phyloP scores from a whole-genome alignment of 2,797 vertebrate species.

The Meda fulgida region DNA sequence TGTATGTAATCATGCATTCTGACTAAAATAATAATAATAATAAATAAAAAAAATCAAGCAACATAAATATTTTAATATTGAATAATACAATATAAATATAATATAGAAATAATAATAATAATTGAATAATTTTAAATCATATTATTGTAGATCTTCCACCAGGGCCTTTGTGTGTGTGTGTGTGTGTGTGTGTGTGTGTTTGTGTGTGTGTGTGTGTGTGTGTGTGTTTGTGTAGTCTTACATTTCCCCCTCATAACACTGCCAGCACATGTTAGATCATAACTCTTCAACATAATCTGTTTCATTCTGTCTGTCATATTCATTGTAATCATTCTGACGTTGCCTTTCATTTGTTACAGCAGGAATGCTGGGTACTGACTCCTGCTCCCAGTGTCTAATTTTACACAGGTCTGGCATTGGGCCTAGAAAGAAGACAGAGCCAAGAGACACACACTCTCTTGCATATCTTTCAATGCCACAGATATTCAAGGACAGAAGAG shows the following conservation, averaged over 20 bases:
- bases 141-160: background rate
- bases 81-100: background rate
- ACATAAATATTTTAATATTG: background rate
- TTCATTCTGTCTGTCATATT: constrained; percentile 40
- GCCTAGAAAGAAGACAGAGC: constrained; percentile 41
- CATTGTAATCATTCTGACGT: constrained; percentile 36
- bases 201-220: no score
- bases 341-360: constrained; percentile 33
- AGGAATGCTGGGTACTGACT: constrained; percentile 31
- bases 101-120: background rate
- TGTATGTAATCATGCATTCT: background rate
- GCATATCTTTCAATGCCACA: constrained; percentile 10
- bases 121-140: background rate
- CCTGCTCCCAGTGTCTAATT: constrained; percentile 37
- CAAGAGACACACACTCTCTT: constrained; percentile 32
- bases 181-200: no score
- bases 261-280: background rate
- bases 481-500: constrained; percentile 37
- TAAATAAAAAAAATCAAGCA: background rate
- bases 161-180: no score
- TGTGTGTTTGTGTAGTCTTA: no score
- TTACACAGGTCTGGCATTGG: constrained; percentile 44
- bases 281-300: constrained; percentile 27
- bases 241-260: constrained; percentile 19
- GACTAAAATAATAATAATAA: background rate